A percentile compares a stretch with the other conserved stretches of the same genome.
phyloP scores from a whole-genome alignment of 2,797 vertebrate species.

The Okamejei kenojei region DNA sequence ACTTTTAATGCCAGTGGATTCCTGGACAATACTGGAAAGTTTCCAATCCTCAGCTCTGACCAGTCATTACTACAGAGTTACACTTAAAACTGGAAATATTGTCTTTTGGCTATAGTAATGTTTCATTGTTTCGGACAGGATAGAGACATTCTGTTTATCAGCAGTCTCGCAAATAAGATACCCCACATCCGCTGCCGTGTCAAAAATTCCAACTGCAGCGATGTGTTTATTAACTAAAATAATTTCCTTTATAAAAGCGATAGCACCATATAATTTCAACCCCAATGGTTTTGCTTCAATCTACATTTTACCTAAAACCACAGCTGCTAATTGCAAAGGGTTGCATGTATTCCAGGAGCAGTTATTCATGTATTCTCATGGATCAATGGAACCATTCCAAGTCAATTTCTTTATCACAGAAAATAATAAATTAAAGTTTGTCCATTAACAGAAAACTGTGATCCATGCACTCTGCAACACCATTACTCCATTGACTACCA shows the following conservation, averaged over 20 bases:
- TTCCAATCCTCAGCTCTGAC: too few species aligned
- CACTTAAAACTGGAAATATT: too few species aligned
- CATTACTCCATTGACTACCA: background rate
- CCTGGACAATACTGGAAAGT: too few species aligned
- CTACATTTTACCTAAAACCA: background rate
- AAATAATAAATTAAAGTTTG: background rate
- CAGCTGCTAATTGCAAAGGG: background rate
- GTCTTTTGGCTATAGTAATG: too few species aligned
- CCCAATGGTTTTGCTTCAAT: background rate
- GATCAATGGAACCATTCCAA: background rate
- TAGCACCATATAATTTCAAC: background rate
- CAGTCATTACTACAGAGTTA: too few species aligned
- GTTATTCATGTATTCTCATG: background rate
- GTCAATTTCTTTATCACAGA: background rate
- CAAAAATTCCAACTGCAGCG: background rate
- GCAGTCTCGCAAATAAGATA: background rate
- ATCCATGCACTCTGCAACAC: background rate
- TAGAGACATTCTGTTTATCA: background rate
- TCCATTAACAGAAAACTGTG: background rate
- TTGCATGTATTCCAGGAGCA: background rate
- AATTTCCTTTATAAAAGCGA: background rate
- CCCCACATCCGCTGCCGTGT: background rate
- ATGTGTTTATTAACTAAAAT: background rate
- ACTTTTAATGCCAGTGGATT: too few species aligned
- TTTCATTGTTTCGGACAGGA: background rate